These are phyloP conservation scores for Tetranychus piercei DNA, from an alignment of 2,888 invertebrate species.

Conservation along the genomic window DNA sequence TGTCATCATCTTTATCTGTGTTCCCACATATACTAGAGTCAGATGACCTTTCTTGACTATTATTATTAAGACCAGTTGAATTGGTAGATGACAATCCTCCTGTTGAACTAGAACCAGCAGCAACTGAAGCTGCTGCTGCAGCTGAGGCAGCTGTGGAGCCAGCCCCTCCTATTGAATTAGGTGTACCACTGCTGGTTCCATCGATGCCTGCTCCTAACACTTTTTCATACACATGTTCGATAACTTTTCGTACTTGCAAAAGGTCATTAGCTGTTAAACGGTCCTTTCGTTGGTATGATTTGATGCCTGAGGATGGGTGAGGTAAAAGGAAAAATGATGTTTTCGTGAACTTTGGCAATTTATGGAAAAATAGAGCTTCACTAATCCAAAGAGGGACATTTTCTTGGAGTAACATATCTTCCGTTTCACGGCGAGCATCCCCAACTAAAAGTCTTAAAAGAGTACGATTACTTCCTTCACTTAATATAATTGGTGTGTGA, in stretches of 20 bases:
- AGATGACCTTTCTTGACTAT: constrained; percentile 8
- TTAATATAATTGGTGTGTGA: constrained; percentile 85
- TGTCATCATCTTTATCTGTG: constrained; percentile 29
- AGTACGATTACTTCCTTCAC: constrained; percentile 86
- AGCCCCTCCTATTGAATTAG: background rate
- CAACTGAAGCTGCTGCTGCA: constrained; percentile 29
- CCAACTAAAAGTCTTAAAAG: constrained; percentile 69
- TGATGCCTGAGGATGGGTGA: constrained; percentile 55
- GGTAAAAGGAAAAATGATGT: constrained; percentile 89
- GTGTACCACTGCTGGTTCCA: background rate
- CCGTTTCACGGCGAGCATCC: constrained; percentile 84
- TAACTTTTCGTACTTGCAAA: constrained; percentile 92
- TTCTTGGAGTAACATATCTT: constrained; percentile 71
- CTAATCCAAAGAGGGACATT: constrained; percentile 90
- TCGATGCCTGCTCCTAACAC: constrained; percentile 44
- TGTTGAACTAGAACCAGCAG: constrained; percentile 13
- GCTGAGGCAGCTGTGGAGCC: constrained; percentile 23
- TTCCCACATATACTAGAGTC: constrained; percentile 11
- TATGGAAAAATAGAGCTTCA: constrained; percentile 62
- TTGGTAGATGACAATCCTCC: background rate
- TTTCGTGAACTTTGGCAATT: constrained; percentile 83
- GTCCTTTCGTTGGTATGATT: constrained; percentile 59
- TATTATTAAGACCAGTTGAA: background rate
- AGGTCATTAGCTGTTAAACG: constrained; percentile 95
- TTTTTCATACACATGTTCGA: constrained; percentile 94